These are phyloP conservation scores for Brachyptera risi DNA, from an alignment of 2,888 invertebrate genomes.

Conservation along the genomic window DNA sequence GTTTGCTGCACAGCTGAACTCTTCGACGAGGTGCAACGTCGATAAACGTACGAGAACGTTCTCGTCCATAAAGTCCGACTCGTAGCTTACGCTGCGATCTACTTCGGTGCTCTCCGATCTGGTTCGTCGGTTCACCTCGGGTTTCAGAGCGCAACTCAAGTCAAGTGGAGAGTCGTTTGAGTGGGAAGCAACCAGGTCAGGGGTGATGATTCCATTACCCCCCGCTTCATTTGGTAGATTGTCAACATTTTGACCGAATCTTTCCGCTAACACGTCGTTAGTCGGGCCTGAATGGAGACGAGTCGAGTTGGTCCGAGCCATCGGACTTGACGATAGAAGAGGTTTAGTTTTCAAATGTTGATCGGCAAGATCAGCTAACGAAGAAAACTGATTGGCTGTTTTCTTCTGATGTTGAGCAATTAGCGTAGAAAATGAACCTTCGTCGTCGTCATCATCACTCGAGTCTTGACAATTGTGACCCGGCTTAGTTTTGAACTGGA, in stretches of 20 bases:
- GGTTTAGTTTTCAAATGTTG: constrained; percentile 30
- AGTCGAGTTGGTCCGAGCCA: too few species aligned
- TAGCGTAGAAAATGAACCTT: constrained; percentile 17
- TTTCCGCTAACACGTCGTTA: too few species aligned
- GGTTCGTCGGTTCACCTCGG: background rate
- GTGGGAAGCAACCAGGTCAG: background rate
- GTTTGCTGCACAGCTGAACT: background rate
- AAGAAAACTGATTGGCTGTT: constrained; percentile 28
- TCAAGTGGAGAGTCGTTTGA: constrained; percentile 16
- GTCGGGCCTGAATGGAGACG: too few species aligned
- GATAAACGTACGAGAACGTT: background rate
- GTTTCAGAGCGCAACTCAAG: constrained; percentile 26
- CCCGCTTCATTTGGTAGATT: too few species aligned
- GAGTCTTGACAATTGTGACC: background rate
- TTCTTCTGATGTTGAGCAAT: constrained; percentile 16
- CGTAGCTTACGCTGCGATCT: too few species aligned
- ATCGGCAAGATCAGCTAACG: constrained; percentile 35
- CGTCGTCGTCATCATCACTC: constrained; percentile 21
- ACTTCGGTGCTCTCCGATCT: background rate
- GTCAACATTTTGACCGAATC: too few species aligned
- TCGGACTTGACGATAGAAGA: background rate
- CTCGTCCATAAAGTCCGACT: background rate
- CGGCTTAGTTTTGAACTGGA: background rate
- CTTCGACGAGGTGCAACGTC: background rate
- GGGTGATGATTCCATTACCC: too few species aligned